phyloP scores from a whole-genome alignment of 1,140 invertebrate genomes.

The Propsilocerus akamusi region DNA sequence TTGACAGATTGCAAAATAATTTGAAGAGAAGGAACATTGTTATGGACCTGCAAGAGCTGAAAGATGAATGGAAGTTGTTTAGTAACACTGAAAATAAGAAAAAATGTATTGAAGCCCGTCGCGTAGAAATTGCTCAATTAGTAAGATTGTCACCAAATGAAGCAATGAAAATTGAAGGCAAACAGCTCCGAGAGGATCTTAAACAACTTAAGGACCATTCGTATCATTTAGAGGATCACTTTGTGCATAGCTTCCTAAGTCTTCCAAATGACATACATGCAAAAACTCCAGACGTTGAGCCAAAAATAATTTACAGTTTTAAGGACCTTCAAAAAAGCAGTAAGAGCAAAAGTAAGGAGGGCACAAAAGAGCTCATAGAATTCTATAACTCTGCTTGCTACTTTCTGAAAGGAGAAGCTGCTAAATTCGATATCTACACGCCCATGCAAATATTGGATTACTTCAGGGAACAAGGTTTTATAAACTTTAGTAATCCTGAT shows the following conservation, averaged over 20 bases:
- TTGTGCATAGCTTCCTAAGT: slow-evolving; percentile 29
- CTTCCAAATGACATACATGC: slow-evolving; percentile 40
- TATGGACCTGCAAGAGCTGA: slow-evolving; percentile 26
- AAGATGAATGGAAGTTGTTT: slow-evolving; percentile 30
- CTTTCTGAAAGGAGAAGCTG: slow-evolving; percentile 35
- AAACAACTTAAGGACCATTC: slow-evolving; percentile 27
- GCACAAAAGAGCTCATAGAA: slow-evolving; percentile 25
- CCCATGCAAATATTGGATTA: slow-evolving; percentile 25
- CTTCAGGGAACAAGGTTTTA: slow-evolving; percentile 24
- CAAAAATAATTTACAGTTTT: slow-evolving; percentile 25
- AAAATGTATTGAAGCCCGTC: slow-evolving; percentile 21
- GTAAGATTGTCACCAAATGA: slow-evolving; percentile 20
- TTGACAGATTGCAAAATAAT: slow-evolving; percentile 25
- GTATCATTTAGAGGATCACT: slow-evolving; percentile 34
- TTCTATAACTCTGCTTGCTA: slow-evolving; percentile 27
- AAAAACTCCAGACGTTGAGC: slow-evolving; percentile 27
- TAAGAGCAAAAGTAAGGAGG: not conserved
- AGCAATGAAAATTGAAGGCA: slow-evolving; percentile 25
- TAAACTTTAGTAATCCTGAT: slow-evolving; percentile 34
- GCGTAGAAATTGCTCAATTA: slow-evolving; percentile 14
- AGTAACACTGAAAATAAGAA: slow-evolving; percentile 23
- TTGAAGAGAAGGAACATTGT: slow-evolving; percentile 25
- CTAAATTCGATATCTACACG: slow-evolving; percentile 32
- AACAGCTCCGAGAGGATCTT: slow-evolving; percentile 30
- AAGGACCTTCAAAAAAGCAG: not conserved